Evolutionary conservation across 2,797 vertebrate genomes (phyloP), one percentile per base, ranked within the genome.

Genomic region (Salarias fasciatus): DNA sequence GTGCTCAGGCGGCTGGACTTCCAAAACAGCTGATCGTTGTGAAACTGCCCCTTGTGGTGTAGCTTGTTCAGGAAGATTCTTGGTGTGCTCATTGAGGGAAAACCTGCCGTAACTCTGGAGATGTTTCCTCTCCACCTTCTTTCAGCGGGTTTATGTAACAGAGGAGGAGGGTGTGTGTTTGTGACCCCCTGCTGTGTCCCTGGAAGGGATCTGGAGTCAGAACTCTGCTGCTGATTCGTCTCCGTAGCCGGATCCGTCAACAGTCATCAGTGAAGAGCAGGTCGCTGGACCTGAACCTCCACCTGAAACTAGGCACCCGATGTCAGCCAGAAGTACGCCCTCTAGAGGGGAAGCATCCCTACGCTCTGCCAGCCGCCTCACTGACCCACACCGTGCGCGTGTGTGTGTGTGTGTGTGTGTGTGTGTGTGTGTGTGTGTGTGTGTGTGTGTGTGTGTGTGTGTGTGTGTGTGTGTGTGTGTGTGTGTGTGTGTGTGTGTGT

Each of bases 91-190:
- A 24, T 24, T 24, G 24, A 24, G 18, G 24, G 24, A 2, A 24
- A 24, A 24, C 18, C 24, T 24, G 18, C 18, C 24, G 18, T 24
- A 24, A 24, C 18, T 24, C 18, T 24, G 18, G 18, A 2, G 18
- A 53, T 14, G 29, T 53, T 80, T 77, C 59, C 60, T 60, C 63
- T 69, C 79, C 63, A 73, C 72, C 59, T 64, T 57, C 49, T 52
- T 73, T 55, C 2, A 47, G 33, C 33, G 29, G 31, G 3, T 71
- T 74, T 70, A 65, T 33, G 11, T 45, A 53, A 41, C 36, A 50
- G 7, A 43, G 35, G 36, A 48, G n/a, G 15, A 57, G 18, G 14
- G 15, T 44, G 35, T 48, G 53, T 61, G 14, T 47, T n/a, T 11
- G 37, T 13, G 42, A 56, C 18, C 37, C 37, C 53, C 30, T 24